phyloP scores from a whole-genome alignment of 2,888 invertebrate genomes.

The Coelogynopora nodosa region DNA sequence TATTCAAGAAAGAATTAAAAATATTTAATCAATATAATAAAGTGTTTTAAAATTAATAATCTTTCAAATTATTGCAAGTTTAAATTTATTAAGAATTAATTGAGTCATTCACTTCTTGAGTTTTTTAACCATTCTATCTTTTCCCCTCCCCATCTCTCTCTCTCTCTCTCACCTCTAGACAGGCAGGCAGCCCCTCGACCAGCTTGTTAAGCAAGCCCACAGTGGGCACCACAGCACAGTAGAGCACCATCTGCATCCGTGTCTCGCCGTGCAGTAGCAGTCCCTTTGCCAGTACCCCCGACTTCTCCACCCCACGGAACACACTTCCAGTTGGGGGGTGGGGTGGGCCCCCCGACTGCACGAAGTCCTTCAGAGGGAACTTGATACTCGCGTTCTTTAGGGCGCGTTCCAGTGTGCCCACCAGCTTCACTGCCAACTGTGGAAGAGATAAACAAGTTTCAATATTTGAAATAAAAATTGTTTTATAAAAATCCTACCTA shows the following conservation, averaged over 20 bases:
- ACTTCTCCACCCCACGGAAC: neutral
- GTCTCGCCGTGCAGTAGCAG: neutral
- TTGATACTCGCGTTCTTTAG: constrained; percentile 1
- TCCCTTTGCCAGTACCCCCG: neutral
- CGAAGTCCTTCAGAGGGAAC: neutral
- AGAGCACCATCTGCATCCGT: neutral
- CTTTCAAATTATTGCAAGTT: too few relatives aligned
- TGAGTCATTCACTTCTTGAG: too few relatives aligned
- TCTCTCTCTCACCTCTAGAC: neutral
- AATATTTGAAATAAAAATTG: too few relatives aligned
- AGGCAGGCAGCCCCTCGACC: neutral
- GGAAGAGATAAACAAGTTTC: neutral
- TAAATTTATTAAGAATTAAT: too few relatives aligned
- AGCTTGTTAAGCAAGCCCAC: neutral
- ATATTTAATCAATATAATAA: too few relatives aligned
- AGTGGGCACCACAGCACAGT: neutral
- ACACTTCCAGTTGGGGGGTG: neutral
- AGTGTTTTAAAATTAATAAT: too few relatives aligned
- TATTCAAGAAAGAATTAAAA: too few relatives aligned
- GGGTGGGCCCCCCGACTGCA: neutral
- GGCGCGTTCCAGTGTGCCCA: neutral
- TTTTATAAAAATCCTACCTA: too few relatives aligned
- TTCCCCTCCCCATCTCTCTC: too few relatives aligned
- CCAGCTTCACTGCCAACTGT: neutral
- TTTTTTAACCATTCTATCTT: too few relatives aligned